A percentile compares a stretch with the other conserved stretches of the same genome.
These are phyloP conservation scores for Procambarus virginalis DNA, from an alignment of 1,140 invertebrate species.

Conservation along the genomic window DNA sequence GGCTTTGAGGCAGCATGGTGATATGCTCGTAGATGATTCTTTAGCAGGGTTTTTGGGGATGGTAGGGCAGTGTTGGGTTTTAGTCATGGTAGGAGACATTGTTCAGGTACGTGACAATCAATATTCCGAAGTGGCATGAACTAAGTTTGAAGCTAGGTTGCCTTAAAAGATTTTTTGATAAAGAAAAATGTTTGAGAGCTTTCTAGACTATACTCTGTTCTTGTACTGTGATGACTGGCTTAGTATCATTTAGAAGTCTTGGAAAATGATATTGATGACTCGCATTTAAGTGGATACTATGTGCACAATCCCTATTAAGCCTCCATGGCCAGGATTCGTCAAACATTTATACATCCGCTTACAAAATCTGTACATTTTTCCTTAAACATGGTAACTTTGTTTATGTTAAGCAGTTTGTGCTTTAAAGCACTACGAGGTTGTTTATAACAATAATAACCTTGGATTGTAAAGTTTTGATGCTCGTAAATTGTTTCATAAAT, in stretches of 20 bases:
- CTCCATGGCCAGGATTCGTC: neutral
- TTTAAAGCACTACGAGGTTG: no score
- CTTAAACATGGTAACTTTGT: no score
- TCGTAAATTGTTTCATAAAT: no score
- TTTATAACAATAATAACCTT: no score
- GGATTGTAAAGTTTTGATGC: no score
- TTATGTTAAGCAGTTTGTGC: no score
- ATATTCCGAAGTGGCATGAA: constrained; percentile 14
- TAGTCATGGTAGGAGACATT: constrained; percentile 28
- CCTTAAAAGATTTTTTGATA: neutral
- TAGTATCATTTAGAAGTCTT: constrained; percentile 4
- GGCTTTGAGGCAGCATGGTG: constrained; percentile 20
- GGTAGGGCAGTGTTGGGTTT: constrained; percentile 35
- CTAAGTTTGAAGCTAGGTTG: constrained; percentile 17
- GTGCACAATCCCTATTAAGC: constrained; percentile 36
- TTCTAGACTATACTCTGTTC: neutral
- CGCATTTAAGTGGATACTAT: constrained; percentile 28
- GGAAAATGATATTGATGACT: neutral
- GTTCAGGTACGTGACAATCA: constrained; percentile 13
- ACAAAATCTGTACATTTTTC: no score
- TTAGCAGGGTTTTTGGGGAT: constrained; percentile 28
- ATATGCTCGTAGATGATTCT: neutral
- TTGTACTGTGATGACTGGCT: constrained; percentile 23
- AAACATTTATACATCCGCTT: no score
- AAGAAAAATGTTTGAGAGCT: neutral